A percentile compares a stretch with the other conserved stretches of the same genome.
phyloP scores from a whole-genome alignment of 2,113 vertebrate genomes.

The Poicephalus meyeri region DNA sequence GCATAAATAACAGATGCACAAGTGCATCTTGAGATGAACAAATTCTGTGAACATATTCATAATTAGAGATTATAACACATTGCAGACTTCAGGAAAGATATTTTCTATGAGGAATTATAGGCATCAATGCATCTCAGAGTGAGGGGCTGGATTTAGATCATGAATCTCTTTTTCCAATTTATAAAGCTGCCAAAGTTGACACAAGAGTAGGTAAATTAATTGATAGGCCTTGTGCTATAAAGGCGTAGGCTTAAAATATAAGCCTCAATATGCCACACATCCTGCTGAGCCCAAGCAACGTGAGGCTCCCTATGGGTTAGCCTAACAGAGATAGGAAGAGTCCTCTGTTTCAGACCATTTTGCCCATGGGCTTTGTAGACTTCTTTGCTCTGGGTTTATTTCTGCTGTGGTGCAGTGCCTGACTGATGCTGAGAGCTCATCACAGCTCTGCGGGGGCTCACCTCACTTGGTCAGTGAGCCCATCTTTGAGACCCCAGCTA shows the following conservation, averaged over 20 bases:
- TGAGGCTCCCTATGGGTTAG: background rate
- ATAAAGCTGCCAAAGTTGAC: constrained; percentile 63
- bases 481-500: background rate
- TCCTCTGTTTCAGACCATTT: background rate
- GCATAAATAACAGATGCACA: constrained; percentile 71
- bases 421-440: background rate
- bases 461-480: rapidly evolving
- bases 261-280: background rate
- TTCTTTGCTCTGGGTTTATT: background rate
- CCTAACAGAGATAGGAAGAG: background rate
- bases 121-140: constrained; percentile 37
- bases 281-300: background rate
- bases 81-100: constrained; percentile 71
- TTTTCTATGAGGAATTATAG: constrained; percentile 68
- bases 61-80: constrained; percentile 72
- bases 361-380: background rate
- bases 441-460: background rate
- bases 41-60: constrained; percentile 71
- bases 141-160: constrained; percentile 58
- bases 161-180: constrained; percentile 66
- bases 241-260: constrained; percentile 50
- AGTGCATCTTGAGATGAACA: constrained; percentile 70
- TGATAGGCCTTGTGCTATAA: constrained; percentile 9
- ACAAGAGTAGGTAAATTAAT: constrained; percentile 64
- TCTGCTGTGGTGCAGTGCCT: too few species aligned